Conservation (phyloP, 2,888 invertebrate genomes). For the Cheiracanthium punctorium region DNA sequence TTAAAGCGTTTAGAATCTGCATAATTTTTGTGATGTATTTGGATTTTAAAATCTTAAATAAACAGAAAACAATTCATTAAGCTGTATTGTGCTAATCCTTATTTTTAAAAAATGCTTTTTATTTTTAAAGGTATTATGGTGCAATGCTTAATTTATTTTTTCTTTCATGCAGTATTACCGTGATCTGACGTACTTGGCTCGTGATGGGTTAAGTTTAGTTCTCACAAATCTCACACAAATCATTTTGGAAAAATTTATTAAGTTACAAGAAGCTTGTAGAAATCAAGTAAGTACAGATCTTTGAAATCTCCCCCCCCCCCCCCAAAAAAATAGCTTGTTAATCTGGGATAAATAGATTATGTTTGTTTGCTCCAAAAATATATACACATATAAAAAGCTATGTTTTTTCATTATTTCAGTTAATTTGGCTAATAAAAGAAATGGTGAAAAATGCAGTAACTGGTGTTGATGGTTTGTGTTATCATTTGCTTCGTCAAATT, state of each 20-base stretch:
- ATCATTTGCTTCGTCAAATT: constrained; percentile 93
- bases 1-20: too few relatives aligned
- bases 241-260: constrained; percentile 91
- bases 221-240: constrained; percentile 88
- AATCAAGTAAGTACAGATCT: constrained; percentile 75
- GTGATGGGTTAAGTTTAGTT: constrained; percentile 91
- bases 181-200: constrained; percentile 90
- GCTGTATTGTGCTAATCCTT: too few relatives aligned
- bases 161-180: constrained; percentile 83
- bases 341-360: too few relatives aligned
- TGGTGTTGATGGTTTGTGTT: constrained; percentile 91
- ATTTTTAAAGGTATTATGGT: too few relatives aligned
- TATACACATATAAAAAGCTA: too few relatives aligned
- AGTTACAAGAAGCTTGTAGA: constrained; percentile 87
- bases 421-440: constrained; percentile 93
- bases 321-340: too few relatives aligned
- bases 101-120: too few relatives aligned
- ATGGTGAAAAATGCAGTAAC: constrained; percentile 92
- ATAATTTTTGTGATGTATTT: too few relatives aligned
- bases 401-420: constrained; percentile 78
- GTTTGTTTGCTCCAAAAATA: too few relatives aligned
- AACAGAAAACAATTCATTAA: too few relatives aligned
- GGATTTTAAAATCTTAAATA: too few relatives aligned
- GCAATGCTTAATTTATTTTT: constrained; percentile 20
- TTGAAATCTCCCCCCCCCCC: too few relatives aligned